phyloP scores from a whole-genome alignment of 2,797 vertebrate species.

The Cygnus olor region DNA sequence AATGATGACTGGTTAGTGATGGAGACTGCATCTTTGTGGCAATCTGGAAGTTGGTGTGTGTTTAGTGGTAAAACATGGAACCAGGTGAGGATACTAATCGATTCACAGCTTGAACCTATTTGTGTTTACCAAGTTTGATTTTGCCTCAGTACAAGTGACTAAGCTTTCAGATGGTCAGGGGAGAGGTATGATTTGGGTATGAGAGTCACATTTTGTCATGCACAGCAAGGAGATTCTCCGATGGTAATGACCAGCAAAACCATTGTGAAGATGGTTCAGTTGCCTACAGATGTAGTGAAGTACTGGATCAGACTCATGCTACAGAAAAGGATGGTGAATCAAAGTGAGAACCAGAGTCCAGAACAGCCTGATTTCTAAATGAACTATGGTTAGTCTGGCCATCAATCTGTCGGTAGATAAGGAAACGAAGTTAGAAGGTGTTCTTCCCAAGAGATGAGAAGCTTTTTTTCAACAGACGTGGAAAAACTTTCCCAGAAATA shows the following conservation, averaged over 20 bases:
- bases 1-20: not conserved
- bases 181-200: not conserved
- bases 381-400: not conserved
- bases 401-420: not conserved
- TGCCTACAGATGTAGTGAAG: not conserved
- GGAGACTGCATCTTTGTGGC: not conserved
- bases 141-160: not conserved
- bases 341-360: not conserved
- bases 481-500: not conserved
- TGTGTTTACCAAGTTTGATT: not conserved
- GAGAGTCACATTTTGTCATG: not conserved
- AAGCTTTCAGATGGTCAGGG: not conserved
- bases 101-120: not conserved
- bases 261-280: not conserved
- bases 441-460: not conserved
- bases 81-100: not conserved
- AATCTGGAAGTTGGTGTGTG: not conserved
- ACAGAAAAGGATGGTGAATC: not conserved
- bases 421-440: not conserved
- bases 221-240: not conserved
- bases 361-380: not conserved
- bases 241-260: not conserved
- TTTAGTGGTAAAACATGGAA: not conserved
- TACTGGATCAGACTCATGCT: not conserved
- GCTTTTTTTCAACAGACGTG: not conserved